phyloP scores from a whole-genome alignment of 2,113 vertebrate genomes.

The Archilochus colubris region DNA sequence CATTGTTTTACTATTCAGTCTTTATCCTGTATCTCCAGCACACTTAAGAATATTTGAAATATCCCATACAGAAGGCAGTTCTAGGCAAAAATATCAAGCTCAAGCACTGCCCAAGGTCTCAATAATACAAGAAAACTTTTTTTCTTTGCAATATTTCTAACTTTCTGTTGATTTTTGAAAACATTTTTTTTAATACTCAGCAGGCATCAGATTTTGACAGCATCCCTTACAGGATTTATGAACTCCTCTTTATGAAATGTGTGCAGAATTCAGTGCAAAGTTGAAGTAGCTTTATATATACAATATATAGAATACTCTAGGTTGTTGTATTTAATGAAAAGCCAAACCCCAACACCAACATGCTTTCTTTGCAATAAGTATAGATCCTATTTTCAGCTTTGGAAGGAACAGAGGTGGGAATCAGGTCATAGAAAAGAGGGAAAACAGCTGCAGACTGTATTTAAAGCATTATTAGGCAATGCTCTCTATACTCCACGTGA shows the following conservation, averaged over 20 bases:
- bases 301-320: background rate
- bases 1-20: background rate
- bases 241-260: background rate
- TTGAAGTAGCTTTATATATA: background rate
- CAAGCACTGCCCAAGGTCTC: background rate
- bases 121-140: background rate
- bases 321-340: background rate
- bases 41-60: background rate
- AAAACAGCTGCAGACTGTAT: background rate
- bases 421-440: accelerated
- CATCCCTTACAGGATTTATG: background rate
- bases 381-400: background rate
- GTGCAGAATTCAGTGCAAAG: background rate
- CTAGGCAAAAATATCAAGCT: background rate
- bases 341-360: background rate
- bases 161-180: background rate
- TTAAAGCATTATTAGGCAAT: background rate
- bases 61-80: background rate
- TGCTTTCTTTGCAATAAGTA: background rate
- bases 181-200: background rate
- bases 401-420: background rate
- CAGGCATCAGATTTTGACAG: background rate
- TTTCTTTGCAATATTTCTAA: background rate
- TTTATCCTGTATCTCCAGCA: background rate
- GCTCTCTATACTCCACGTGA: background rate